Evolutionary conservation across 2,888 invertebrate genomes (phyloP), one percentile per base, ranked within the genome.

Genomic region (Limulus polyphemus): DNA sequence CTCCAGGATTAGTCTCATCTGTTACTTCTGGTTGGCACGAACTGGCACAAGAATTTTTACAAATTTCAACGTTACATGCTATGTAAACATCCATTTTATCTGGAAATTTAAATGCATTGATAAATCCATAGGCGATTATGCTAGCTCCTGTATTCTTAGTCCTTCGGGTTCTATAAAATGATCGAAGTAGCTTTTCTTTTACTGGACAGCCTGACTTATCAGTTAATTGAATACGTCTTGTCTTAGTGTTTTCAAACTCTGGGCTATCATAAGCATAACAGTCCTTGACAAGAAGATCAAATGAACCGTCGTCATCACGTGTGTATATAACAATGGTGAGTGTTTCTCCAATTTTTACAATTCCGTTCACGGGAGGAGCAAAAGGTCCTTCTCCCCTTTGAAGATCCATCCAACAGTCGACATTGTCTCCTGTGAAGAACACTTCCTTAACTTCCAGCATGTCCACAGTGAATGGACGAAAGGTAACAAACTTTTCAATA

Each of bases 341-440:
- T 62, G 83, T 82, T 71, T 85, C 85, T 10, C 86, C 87, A 62
- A 86, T 83, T 75, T 82, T 83, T 49, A 86, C 82, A 11, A 82
- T 80, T 60, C 81, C 79, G 67, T 81, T 79, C 32, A 86, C 77
- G 5, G 84, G 83, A 67, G 80, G 77, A 57, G 81, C 81, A 55
- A 65, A 65, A 47, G 87, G 87, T 74, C 83, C 86, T 68, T 80
- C 78, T 71, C 86, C 86, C 68, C 80, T 80, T 70, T 84, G 84
- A 64, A 86, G 84, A 69, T 86, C 86, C 86, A 87, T 86, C 85
- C 86, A 87, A 75, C 85, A 85, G 70, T 86, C 83, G 0, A 86
- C 81, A 5, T 84, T 83, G 0, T 84, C 83, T 16, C 65, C 65
- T 11, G 68, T 62, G 61, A 66, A 70, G 10, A 61, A 62, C n/a